Conservation (phyloP, 2,888 invertebrate species). For the Conomelus anceps region DNA sequence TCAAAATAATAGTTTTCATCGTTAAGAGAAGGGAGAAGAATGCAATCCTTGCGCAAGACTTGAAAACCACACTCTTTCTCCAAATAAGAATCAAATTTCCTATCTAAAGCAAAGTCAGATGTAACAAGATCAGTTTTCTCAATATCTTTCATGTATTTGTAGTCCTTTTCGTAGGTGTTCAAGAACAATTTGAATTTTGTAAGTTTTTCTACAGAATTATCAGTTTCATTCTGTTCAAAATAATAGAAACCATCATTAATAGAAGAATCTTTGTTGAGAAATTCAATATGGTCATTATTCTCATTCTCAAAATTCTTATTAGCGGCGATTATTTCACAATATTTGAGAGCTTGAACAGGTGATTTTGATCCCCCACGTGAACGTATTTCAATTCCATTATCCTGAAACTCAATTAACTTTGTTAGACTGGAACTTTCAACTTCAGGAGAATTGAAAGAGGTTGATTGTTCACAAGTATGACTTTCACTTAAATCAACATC, state of each 20-base stretch:
- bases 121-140: not conserved
- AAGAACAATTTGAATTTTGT: not conserved
- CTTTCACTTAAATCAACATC: not conserved
- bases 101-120: not conserved
- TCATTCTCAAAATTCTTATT: not conserved
- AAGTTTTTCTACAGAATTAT: not conserved
- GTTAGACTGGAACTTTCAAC: too few relatives aligned
- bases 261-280: not conserved
- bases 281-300: not conserved
- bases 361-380: not conserved
- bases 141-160: not conserved
- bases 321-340: too few relatives aligned
- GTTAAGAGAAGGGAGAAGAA: not conserved
- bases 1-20: not conserved
- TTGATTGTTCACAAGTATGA: not conserved
- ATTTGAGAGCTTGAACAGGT: too few relatives aligned
- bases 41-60: not conserved
- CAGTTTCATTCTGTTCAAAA: not conserved
- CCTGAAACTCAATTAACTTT: too few relatives aligned
- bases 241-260: not conserved
- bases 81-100: not conserved
- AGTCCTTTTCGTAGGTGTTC: not conserved
- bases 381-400: not conserved
- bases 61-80: not conserved
- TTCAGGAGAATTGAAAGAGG: too few relatives aligned